Percentiles rank a stretch among this genome's conserved stretches.
These are phyloP conservation scores for Catharus bicknelli DNA, from an alignment of 2,113 vertebrate genomes.

Conservation along the genomic window DNA sequence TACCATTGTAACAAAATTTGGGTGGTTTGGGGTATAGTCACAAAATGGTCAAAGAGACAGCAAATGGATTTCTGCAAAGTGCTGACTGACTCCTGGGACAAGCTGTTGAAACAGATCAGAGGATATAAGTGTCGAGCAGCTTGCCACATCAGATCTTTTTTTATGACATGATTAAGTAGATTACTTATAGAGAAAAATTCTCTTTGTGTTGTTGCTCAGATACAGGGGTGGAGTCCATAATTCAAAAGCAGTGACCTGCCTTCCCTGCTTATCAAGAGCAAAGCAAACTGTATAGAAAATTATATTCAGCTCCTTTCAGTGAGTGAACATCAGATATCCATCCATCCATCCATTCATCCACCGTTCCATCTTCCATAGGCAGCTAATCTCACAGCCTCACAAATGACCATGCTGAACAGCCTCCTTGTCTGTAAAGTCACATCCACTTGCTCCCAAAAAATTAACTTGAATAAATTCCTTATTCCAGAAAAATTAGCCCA, in stretches of 20 bases:
- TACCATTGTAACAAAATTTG: background rate
- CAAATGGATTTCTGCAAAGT: background rate
- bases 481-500: background rate
- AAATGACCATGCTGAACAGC: background rate
- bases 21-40: background rate
- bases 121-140: background rate
- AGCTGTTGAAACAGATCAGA: background rate
- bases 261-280: background rate
- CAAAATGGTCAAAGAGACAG: background rate
- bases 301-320: background rate
- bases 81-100: background rate
- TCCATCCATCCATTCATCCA: background rate
- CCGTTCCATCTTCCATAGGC: background rate
- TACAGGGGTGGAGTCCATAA: fast-evolving
- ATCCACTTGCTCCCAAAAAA: background rate
- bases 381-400: background rate
- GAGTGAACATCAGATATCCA: background rate
- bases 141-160: background rate
- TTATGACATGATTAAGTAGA: background rate
- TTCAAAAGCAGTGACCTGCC: background rate
- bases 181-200: background rate
- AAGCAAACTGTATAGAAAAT: background rate
- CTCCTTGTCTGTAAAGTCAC: background rate
- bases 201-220: background rate
- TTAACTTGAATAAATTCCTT: background rate